Evolutionary conservation across 2,888 invertebrate species (phyloP), one percentile per base, ranked within the genome.

Genomic region (Dynastes tityus): DNA sequence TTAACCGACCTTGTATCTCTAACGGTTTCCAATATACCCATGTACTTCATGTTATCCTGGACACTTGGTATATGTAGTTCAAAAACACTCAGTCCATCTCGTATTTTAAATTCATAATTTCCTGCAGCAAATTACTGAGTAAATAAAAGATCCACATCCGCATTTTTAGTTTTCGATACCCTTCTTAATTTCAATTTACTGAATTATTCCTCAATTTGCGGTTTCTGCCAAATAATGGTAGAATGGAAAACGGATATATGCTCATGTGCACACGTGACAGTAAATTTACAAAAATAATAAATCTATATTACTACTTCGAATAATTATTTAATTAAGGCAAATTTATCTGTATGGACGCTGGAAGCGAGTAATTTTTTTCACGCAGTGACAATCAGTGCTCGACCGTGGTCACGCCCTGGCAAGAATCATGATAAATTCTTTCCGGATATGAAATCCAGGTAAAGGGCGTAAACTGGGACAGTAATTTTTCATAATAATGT

Each of bases 381-480:
- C 37, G n/a, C 55, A 55, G 55, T 61, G 40, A 16, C 58, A 58
- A 61, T 22, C 40, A 13, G 61, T 61, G 58, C 37, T 58, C 40
- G 37, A 16, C 4, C 8, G 5, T 22, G 6, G 40, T 73, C 58
- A 58, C 61, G 61, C 22, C 61, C 40, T 58, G 61, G 13, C 37
- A 61, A 22, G 45, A 37, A 22, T 45, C 32, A 58, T 73, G 73
- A 73, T 61, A 40, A 61, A 40, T 61, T 58, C 61, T 32, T 73
- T 61, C 61, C 73, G 73, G 73, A 71, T 73, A 9, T 32, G 22
- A 32, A 73, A 73, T 68, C 45, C 27, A 68, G 27, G 68, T 68
- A 73, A 73, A 37, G 71, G 55, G 37, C 22, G 71, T 55, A 71
- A 58, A 73, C 61, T 40, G 13, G 61, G 27, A 61, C 27, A 45